phyloP scores from a whole-genome alignment of 2,888 invertebrate genomes.

The Acanthosepion pharaonis region DNA sequence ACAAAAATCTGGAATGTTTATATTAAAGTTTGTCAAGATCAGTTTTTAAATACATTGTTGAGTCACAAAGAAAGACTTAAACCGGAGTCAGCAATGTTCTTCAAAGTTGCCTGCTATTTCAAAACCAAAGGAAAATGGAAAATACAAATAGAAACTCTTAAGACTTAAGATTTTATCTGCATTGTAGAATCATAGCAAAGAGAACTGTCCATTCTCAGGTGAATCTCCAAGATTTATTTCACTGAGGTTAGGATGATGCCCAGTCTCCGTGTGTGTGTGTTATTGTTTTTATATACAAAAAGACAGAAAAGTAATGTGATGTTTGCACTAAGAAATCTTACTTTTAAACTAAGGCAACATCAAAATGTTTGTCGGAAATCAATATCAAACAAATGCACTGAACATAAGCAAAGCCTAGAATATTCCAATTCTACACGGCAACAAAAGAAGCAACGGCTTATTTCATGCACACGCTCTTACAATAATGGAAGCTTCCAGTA shows the following conservation, averaged over 20 bases:
- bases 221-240: not conserved
- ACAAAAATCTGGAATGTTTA: not conserved
- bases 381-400: not conserved
- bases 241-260: not conserved
- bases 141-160: not conserved
- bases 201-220: not conserved
- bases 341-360: slow-evolving; percentile 10
- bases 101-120: not conserved
- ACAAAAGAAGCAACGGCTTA: not conserved
- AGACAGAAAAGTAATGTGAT: not conserved
- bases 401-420: not conserved
- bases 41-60: not conserved
- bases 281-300: not conserved
- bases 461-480: not conserved
- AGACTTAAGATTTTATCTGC: not conserved
- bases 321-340: slow-evolving; percentile 33
- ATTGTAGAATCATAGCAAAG: not conserved
- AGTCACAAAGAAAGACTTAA: not conserved
- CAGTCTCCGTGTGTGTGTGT: not conserved
- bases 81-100: not conserved
- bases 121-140: not conserved
- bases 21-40: not conserved
- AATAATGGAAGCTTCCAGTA: slow-evolving; percentile 1
- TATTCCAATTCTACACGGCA: not conserved
- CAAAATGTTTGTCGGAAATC: not conserved